Evolutionary conservation across 2,888 invertebrate genomes (phyloP).

Genomic region (Dasypolia templi): DNA sequence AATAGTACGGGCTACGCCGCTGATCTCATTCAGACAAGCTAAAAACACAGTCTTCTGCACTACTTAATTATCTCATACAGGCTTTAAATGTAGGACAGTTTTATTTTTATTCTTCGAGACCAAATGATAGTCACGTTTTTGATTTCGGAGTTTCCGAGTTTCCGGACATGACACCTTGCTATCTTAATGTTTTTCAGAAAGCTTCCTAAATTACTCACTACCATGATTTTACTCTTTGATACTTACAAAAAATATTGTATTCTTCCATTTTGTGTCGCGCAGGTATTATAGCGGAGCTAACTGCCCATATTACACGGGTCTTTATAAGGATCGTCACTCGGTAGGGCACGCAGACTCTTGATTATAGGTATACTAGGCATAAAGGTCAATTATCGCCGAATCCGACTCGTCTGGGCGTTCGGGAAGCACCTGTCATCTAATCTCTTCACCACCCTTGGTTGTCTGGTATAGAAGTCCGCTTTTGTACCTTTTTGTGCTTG

Average conservation of each 20-base stretch:
- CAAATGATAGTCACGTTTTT: neutral
- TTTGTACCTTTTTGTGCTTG: no score
- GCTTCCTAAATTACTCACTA: neutral
- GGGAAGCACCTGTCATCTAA: no score
- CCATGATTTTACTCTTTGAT: neutral
- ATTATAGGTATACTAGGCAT: neutral
- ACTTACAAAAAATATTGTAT: neutral
- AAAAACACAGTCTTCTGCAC: no score
- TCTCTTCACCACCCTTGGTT: no score
- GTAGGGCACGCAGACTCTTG: neutral
- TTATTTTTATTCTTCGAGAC: neutral
- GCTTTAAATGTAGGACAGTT: no score
- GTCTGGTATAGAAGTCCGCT: no score
- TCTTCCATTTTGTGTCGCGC: neutral
- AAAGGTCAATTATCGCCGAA: neutral
- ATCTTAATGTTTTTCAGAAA: neutral
- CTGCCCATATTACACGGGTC: neutral
- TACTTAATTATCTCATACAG: no score
- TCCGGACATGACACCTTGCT: neutral
- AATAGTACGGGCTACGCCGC: no score
- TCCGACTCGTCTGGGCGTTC: no score
- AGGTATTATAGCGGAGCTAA: neutral
- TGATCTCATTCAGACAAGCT: no score
- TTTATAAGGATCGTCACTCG: neutral
- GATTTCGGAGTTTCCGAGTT: neutral